These are phyloP conservation scores for Drosophila ambigua DNA, from an alignment of 1,140 invertebrate genomes.

Conservation along the genomic window DNA sequence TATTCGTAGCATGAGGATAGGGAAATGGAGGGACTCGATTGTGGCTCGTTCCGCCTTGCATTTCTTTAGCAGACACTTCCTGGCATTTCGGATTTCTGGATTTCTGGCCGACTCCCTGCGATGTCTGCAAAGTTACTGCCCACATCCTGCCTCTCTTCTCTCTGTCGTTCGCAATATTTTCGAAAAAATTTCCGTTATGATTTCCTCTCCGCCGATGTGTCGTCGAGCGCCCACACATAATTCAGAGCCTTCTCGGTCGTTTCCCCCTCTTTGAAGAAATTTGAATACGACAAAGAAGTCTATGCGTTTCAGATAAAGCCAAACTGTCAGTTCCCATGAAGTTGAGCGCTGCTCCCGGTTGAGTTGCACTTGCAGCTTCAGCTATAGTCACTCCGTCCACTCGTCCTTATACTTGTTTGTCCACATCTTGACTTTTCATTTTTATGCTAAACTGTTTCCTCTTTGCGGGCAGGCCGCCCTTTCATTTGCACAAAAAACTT, in stretches of 20 bases:
- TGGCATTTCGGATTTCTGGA: slow-evolving; percentile 13
- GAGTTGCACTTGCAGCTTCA: slow-evolving; percentile 20
- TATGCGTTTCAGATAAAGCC: slow-evolving; percentile 71
- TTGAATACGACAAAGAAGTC: slow-evolving; percentile 70
- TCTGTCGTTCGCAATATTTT: slow-evolving; percentile 45
- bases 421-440: slow-evolving; percentile 61
- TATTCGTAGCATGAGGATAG: too few relatives aligned
- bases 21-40: too few relatives aligned
- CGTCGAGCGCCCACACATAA: slow-evolving; percentile 16
- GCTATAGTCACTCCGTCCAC: neutral
- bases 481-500: slow-evolving; percentile 62
- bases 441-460: slow-evolving; percentile 72
- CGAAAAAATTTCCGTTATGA: slow-evolving; percentile 68
- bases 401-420: slow-evolving; percentile 19
- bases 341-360: slow-evolving; percentile 38
- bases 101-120: slow-evolving; percentile 35
- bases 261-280: slow-evolving; percentile 58
- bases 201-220: slow-evolving; percentile 51
- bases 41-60: slow-evolving; percentile 46
- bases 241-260: slow-evolving; percentile 13
- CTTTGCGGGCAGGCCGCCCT: slow-evolving; percentile 53
- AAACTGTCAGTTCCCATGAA: slow-evolving; percentile 55
- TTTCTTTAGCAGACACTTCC: slow-evolving; percentile 62
- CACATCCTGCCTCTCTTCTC: slow-evolving; percentile 52
- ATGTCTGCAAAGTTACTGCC: slow-evolving; percentile 68